Evolutionary conservation across 2,888 invertebrate genomes (phyloP).

Genomic region (Agonopterix arenella): DNA sequence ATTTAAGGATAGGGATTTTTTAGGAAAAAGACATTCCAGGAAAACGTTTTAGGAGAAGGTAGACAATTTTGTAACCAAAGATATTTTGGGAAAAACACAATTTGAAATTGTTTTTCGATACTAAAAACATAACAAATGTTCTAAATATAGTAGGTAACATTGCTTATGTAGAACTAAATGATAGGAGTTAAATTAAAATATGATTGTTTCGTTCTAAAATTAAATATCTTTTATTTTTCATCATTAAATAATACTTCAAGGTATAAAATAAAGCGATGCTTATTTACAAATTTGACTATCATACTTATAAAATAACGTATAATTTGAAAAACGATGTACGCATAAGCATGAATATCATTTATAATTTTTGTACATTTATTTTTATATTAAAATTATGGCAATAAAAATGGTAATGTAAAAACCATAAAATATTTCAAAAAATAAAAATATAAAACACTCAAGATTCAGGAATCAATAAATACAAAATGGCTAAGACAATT

Average conservation of each 20-base stretch:
- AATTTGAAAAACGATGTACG: neutral
- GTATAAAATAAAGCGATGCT: constrained; percentile 35
- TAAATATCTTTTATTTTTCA: constrained; percentile 29
- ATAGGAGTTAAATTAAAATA: too few species aligned
- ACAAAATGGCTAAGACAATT: constrained; percentile 36
- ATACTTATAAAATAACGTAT: neutral
- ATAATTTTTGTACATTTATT: constrained; percentile 37
- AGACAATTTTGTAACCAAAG: too few species aligned
- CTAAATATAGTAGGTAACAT: too few species aligned
- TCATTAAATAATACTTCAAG: constrained; percentile 46
- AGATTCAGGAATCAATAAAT: constrained; percentile 5
- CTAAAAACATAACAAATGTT: too few species aligned
- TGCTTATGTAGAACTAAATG: too few species aligned
- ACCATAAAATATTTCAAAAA: neutral
- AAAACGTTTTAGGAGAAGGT: too few species aligned
- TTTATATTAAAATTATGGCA: constrained; percentile 28
- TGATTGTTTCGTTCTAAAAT: neutral
- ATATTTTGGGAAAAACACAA: too few species aligned
- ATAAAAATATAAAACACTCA: constrained; percentile 13
- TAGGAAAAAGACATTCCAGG: too few species aligned
- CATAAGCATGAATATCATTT: neutral
- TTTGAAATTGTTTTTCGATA: too few species aligned
- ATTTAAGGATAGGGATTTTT: too few species aligned
- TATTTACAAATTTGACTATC: constrained; percentile 16
- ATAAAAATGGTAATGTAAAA: constrained; percentile 6